Evolutionary conservation across 1,140 invertebrate species (phyloP).

Genomic region (Frieseomelitta varia): DNA sequence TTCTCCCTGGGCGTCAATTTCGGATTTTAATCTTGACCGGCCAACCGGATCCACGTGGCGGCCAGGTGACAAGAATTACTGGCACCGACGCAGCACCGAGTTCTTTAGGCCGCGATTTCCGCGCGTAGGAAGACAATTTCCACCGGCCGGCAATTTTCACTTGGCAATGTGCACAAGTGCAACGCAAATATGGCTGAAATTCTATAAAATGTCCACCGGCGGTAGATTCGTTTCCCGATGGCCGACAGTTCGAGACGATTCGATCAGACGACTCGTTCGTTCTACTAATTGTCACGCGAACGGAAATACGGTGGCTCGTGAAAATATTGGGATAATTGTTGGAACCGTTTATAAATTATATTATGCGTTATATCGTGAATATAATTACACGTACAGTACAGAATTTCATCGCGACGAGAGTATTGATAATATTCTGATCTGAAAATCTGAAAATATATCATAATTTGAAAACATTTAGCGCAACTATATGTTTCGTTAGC

Average conservation of each 20-base stretch:
- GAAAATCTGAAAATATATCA: too few species aligned
- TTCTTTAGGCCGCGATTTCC: constrained; percentile 25
- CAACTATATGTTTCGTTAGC: too few species aligned
- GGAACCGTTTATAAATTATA: not conserved
- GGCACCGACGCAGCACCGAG: not conserved
- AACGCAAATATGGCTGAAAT: constrained; percentile 45
- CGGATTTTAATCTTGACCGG: constrained; percentile 69
- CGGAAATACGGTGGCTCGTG: not conserved
- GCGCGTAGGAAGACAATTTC: not conserved
- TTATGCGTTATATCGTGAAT: not conserved
- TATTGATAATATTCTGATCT: too few species aligned
- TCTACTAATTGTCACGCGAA: not conserved
- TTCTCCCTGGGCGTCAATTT: constrained; percentile 69
- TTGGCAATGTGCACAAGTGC: constrained; percentile 42
- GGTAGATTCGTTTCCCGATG: constrained; percentile 27
- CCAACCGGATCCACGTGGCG: constrained; percentile 32
- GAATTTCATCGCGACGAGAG: too few species aligned
- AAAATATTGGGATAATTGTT: not conserved
- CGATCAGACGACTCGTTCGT: not conserved
- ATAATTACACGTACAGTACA: too few species aligned
- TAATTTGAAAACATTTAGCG: too few species aligned
- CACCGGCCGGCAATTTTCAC: constrained; percentile 33
- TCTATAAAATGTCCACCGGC: constrained; percentile 37
- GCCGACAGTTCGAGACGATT: not conserved
- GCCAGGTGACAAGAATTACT: constrained; percentile 56